A percentile compares a stretch with the other conserved stretches of the same genome.
Conservation (phyloP, 2,797 vertebrate species). For the Phoxinus dragarum region DNA sequence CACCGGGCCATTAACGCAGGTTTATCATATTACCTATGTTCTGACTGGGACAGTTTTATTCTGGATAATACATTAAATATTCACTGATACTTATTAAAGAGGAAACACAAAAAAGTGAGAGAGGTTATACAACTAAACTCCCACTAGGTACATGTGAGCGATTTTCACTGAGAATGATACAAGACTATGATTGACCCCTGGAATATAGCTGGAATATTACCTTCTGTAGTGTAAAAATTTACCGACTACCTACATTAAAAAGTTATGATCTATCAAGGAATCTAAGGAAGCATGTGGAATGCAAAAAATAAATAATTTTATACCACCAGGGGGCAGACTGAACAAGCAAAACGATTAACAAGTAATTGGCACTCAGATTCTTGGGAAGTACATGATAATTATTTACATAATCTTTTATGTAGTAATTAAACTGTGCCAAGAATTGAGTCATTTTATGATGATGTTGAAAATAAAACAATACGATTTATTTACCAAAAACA, state of each 20-base stretch:
- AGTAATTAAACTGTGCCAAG: background rate
- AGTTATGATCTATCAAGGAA: background rate
- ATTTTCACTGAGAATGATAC: background rate
- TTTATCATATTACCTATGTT: background rate
- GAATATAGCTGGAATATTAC: background rate
- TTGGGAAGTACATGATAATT: background rate
- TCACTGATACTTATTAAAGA: background rate
- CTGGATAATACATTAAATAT: background rate
- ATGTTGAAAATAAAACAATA: background rate
- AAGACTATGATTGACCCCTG: background rate
- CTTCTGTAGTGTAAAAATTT: background rate
- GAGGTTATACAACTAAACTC: background rate
- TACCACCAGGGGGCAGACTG: constrained; percentile 52
- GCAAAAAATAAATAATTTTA: background rate
- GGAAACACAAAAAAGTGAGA: background rate
- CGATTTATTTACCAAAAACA: background rate
- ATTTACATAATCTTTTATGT: background rate
- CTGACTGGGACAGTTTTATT: background rate
- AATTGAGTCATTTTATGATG: background rate
- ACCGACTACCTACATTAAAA: background rate
- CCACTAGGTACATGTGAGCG: background rate
- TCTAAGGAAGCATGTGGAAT: background rate
- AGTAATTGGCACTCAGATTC: background rate
- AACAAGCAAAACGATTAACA: background rate
- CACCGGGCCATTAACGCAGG: background rate